Conservation (phyloP, 2,888 invertebrate species). For the Glaucopsyche alexis region DNA sequence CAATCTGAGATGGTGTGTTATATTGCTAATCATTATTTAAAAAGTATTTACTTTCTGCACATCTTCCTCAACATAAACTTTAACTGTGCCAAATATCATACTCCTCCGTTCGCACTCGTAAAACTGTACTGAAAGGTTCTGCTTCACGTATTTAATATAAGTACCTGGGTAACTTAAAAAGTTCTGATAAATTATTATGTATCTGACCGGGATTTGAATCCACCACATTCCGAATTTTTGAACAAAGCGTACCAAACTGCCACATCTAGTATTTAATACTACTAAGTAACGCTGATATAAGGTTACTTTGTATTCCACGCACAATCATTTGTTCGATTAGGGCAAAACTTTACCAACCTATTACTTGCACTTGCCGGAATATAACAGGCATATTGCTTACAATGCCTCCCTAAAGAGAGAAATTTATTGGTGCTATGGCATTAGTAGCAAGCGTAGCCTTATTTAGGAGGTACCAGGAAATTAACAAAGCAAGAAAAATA, state of each 20-base stretch:
- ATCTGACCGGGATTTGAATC: no score
- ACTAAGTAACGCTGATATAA: neutral
- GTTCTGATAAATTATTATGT: no score
- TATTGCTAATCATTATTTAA: no score
- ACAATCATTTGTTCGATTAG: slow-evolving; percentile 8
- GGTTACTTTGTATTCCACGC: slow-evolving; percentile 8
- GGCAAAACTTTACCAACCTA: neutral
- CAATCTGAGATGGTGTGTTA: no score
- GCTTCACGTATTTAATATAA: no score
- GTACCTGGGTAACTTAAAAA: no score
- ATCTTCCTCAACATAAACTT: no score
- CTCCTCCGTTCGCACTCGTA: no score
- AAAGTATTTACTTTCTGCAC: no score
- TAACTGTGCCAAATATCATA: no score
- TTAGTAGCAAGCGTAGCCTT: neutral
- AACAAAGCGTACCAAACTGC: neutral
- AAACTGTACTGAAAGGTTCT: no score
- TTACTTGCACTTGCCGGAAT: slow-evolving; percentile 17
- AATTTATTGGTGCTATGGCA: neutral
- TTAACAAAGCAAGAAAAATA: neutral
- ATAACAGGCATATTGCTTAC: neutral
- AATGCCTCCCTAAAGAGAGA: neutral
- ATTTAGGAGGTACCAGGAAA: neutral
- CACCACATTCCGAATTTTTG: no score
- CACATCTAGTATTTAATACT: neutral